Conservation (phyloP, 2,113 vertebrate genomes). For the Austrofundulus limnaeus region DNA sequence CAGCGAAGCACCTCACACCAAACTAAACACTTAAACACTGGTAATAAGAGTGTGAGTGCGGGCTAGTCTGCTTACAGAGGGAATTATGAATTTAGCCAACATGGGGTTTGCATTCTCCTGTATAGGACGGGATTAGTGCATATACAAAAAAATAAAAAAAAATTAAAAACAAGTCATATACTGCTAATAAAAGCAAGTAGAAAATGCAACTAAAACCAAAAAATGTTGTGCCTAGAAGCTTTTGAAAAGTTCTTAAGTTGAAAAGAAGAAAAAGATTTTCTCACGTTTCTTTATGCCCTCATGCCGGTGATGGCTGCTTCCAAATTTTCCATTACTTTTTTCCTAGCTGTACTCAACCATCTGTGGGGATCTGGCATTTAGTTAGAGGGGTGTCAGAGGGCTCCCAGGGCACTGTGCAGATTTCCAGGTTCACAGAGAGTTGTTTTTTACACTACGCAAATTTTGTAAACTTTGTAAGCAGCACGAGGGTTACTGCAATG, state of each 20-base stretch:
- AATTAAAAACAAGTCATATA: conserved; percentile 49
- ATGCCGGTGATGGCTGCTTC: neutral
- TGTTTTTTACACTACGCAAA: too few relatives aligned
- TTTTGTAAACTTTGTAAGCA: too few relatives aligned
- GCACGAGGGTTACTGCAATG: too few relatives aligned
- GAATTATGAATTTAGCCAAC: conserved; percentile 69
- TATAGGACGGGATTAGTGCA: conserved; percentile 53
- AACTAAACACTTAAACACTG: conserved; percentile 67
- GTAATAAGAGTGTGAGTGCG: conserved; percentile 65
- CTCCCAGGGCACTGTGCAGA: too few relatives aligned
- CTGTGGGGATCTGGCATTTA: too few relatives aligned
- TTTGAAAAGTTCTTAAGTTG: conserved; percentile 29
- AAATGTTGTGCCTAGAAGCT: conserved; percentile 28
- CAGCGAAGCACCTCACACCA: conserved; percentile 60
- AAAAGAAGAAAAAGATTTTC: conserved; percentile 13
- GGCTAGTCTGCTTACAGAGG: conserved; percentile 55
- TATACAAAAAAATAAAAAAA: conserved; percentile 40
- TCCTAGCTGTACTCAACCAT: too few relatives aligned
- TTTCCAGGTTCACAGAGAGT: too few relatives aligned
- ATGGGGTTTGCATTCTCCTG: conserved; percentile 57
- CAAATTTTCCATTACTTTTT: neutral
- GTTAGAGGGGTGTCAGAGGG: too few relatives aligned
- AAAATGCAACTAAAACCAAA: conserved; percentile 26
- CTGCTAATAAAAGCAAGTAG: conserved; percentile 53
- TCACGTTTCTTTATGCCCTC: conserved; percentile 19